Evolutionary conservation across 53 echinoderm and acorn worm species (phyloP), one percentile per base, ranked within the genome.

Genomic region (Stichopus horrens): DNA sequence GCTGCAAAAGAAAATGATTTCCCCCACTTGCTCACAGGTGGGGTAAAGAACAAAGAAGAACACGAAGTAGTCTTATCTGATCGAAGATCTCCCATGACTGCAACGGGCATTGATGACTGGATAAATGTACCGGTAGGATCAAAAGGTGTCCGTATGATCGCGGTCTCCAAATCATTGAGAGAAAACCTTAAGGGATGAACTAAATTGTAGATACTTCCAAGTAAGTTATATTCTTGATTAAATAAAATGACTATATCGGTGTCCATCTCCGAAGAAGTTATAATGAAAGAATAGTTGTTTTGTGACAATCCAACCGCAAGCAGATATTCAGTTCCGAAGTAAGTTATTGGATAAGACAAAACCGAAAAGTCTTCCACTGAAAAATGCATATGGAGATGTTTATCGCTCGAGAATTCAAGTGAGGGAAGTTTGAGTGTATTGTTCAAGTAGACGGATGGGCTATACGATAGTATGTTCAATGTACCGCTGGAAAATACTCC

Each of bases 1-100:
- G 81, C 19, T 8, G 81, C 9, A 81, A 81, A 81, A 19, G 9
- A n/a, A 56, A 21, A 81, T 56, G 19, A 5, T 21, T 56, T 56
- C 9, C 81, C 81, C 81, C 81, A 81, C 10, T 58, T 81, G 4
- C 81, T 19, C 58, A 81, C 23, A 57, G 81, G 81, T 19, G 81
- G 81, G 5, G 56, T 21, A 56, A 52, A 81, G 53, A 20, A 81
- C 5, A 58, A 20, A 8, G 81, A 81, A 81, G 81, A 56, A 56
- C 81, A 71, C 18, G 14, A 18, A 4, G 18, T 18, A 16, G 71
- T 71, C 5, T 81, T 57, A 13, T 81, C 53, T 7, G 58, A 81
- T n/a, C 57, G 56, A 21, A 58, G 58, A 4, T 81, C 58, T 57
- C 55, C 57, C 81, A 81, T 55, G 21, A 81, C 22, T 53, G 81